Base-by-base conservation (phyloP, 2,888 invertebrate genomes). In the Fragum fragum region DNA sequence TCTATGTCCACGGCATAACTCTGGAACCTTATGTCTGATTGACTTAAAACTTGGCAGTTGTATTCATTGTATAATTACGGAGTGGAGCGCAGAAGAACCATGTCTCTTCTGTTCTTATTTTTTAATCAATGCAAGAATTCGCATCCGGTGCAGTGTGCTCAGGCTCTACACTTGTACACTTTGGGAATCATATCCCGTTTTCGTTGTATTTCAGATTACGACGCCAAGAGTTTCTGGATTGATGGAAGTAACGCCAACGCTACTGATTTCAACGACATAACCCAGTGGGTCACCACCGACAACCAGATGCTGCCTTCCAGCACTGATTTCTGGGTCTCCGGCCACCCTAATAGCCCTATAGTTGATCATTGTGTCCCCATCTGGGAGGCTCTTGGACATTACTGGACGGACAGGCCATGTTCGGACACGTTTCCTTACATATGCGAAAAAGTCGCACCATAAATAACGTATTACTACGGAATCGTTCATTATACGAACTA, bases 311-410 rank as follows among this genome's bases (percentile, higher is more conserved):
- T 73, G 42, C 73, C 73, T 2, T 42, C 59, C 18, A 57, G 28
- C 18, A 21, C 16, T 5, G 42, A 61, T 0, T 73, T 63, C 52
- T 73, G 73, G 73, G 29, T 23, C 16, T 23, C 52, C 18, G 61
- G 63, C 14, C 52, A 52, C 14, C 73, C 73, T 11, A 73, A 59
- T 32, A 23, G 18, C n/a, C 52, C 73, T 9, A 14, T 1, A 7
- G 29, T 16, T 5, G 73, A 73, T 18, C 61, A 73, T 32, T 73
- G 73, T 53, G 47, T 73, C 1, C 42, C 42, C 29, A 73, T 73
- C 52, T 53, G 28, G 28, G 29, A 52, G 23, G 21, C 47, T 1
- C 28, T 52, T 14, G 21, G 26, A 18, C 28, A 63, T 21, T 28
- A 1, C 5, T 73, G 73, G 73, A 52, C 57, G 39, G 73, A 73